phyloP scores from a whole-genome alignment of 2,888 invertebrate species.

The Tachina fera region DNA sequence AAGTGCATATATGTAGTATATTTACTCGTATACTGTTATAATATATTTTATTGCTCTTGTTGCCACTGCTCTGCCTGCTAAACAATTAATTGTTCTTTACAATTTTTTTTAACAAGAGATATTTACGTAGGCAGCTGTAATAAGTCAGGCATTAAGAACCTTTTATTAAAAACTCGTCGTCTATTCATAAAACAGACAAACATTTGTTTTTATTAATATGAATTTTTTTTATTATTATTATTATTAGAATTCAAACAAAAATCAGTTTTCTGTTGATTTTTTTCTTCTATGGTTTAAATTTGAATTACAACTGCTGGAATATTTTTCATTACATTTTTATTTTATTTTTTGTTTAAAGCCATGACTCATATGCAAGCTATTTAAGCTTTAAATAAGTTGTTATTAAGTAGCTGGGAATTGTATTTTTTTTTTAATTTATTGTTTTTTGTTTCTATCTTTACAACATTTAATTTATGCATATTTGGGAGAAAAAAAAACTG shows the following conservation, averaged over 20 bases:
- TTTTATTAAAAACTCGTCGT: conserved; percentile 12
- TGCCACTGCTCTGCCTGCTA: conserved; percentile 11
- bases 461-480: conserved; percentile 55
- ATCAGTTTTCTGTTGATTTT: conserved; percentile 26
- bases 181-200: conserved; percentile 11
- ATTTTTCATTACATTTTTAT: conserved; percentile 39
- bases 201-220: not conserved
- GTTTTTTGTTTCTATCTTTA: not conserved
- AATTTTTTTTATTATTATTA: conserved; percentile 7
- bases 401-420: conserved; percentile 3
- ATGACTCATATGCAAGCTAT: conserved; percentile 54
- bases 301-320: conserved; percentile 25
- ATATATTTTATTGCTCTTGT: not conserved
- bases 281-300: conserved; percentile 30
- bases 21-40: too few relatives aligned
- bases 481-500: conserved; percentile 17
- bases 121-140: conserved; percentile 26
- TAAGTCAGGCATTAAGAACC: conserved; percentile 25
- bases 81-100: conserved; percentile 22
- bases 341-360: not conserved
- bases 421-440: not conserved
- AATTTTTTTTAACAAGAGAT: not conserved
- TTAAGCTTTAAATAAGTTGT: conserved; percentile 21
- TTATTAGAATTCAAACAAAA: conserved; percentile 19
- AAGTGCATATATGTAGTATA: not conserved